Conservation (phyloP, 2,797 vertebrate species). For the Falco peregrinus region DNA sequence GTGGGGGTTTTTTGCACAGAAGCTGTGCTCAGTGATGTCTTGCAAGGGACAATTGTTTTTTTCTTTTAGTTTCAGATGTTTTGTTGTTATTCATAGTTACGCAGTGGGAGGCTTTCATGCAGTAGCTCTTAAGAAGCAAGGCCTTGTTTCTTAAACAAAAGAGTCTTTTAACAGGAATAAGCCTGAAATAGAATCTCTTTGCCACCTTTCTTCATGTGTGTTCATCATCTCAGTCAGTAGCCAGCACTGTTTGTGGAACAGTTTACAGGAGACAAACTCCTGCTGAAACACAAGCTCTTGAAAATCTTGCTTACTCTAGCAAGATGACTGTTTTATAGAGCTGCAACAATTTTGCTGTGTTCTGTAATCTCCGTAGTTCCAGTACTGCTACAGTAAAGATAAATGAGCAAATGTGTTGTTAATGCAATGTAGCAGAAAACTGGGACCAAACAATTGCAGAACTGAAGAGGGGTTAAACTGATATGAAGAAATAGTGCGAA, state of each 20-base stretch:
- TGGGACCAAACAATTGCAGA: not conserved
- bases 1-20: not conserved
- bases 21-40: not conserved
- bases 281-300: not conserved
- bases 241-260: not conserved
- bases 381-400: rapidly evolving
- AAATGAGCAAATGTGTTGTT: not conserved
- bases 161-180: not conserved
- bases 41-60: not conserved
- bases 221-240: not conserved
- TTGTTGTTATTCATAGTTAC: not conserved
- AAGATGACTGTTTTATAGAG: not conserved
- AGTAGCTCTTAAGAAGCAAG: not conserved
- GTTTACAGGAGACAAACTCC: not conserved
- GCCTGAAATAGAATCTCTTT: not conserved
- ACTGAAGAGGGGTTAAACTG: not conserved
- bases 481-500: no score
- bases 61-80: not conserved
- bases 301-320: not conserved
- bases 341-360: not conserved
- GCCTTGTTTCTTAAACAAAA: not conserved
- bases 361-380: not conserved
- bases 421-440: not conserved
- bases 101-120: not conserved
- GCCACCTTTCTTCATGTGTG: not conserved